Evolutionary conservation across 2,113 vertebrate genomes (phyloP).

Genomic region (Pardalotus punctatus): DNA sequence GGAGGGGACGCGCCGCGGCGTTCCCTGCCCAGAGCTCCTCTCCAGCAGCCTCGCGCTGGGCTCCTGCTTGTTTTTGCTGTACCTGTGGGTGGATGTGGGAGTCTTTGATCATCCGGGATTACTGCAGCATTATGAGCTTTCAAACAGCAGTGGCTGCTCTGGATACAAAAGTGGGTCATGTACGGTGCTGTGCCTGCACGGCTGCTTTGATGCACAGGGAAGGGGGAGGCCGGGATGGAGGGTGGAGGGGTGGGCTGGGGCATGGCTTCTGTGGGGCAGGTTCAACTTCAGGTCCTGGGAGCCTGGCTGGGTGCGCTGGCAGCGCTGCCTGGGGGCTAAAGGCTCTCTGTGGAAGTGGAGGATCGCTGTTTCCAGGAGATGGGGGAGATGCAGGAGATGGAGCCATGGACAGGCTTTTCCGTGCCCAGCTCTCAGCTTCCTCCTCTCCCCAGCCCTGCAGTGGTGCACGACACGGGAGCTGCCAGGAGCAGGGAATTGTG

Average conservation of each 20-base stretch:
- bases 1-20: accelerated
- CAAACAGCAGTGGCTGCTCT: neutral
- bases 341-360: neutral
- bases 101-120: neutral
- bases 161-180: neutral
- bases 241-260: neutral
- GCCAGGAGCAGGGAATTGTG: accelerated
- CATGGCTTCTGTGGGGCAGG: accelerated
- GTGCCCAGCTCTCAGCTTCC: accelerated
- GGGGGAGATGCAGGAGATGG: neutral
- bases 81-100: neutral
- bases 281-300: accelerated
- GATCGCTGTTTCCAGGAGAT: neutral
- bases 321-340: accelerated
- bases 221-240: neutral
- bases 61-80: neutral
- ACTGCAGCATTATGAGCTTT: neutral
- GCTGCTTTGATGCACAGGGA: neutral
- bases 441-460: neutral
- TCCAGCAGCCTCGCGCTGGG: neutral
- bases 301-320: neutral
- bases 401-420: accelerated
- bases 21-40: neutral
- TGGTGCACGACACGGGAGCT: accelerated
- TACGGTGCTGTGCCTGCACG: accelerated